A percentile compares a stretch with the other conserved stretches of the same genome.
These are phyloP conservation scores for Acrocephalus arundinaceus DNA, from an alignment of 2,113 vertebrate species.

Conservation along the genomic window DNA sequence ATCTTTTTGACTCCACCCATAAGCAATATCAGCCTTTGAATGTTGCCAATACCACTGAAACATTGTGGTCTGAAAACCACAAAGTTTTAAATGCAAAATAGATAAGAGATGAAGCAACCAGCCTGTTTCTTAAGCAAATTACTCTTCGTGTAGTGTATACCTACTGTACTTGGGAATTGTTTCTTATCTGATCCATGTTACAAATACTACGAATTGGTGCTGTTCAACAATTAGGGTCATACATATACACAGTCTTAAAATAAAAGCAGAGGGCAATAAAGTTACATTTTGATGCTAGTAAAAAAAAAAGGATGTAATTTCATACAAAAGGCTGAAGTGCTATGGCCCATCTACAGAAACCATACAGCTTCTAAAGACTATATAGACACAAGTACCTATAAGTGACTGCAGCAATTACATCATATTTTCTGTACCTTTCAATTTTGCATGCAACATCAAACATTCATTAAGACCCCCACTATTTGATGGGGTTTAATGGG, in stretches of 20 bases:
- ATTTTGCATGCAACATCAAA: background rate
- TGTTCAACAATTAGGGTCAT: background rate
- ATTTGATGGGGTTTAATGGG: background rate
- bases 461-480: background rate
- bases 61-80: constrained; percentile 31
- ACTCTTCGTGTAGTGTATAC: background rate
- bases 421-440: background rate
- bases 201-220: background rate
- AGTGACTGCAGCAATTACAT: background rate
- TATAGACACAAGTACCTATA: background rate
- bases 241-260: background rate
- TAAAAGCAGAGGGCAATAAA: background rate
- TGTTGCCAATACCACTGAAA: constrained; percentile 34
- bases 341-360: background rate
- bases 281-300: background rate
- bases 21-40: constrained; percentile 4
- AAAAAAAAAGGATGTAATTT: background rate
- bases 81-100: constrained; percentile 6
- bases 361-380: background rate
- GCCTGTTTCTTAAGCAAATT: background rate
- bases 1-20: constrained; percentile 34
- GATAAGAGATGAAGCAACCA: constrained; percentile 3
- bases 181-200: background rate
- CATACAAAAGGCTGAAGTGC: background rate
- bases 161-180: background rate